Base-by-base conservation (phyloP, 2,797 vertebrate genomes). In the Gambusia yucatana region DNA sequence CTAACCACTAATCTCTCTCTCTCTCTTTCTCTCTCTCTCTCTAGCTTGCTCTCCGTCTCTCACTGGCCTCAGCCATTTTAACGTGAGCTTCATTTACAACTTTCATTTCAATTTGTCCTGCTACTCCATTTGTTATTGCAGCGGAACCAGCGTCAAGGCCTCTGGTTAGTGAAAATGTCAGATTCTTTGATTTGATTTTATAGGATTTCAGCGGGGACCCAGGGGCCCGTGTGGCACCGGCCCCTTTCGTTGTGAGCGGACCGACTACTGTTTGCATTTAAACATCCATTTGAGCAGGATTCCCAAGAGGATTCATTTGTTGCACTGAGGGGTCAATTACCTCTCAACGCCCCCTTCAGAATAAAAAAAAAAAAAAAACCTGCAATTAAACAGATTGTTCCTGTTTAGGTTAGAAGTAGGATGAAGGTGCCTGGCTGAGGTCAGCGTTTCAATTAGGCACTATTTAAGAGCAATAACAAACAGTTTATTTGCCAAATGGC, bases 351-450 rank as follows among this genome's bases (percentile, higher is more conserved):
- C 96, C 39, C 71, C 50, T 80, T 65, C 70, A 43, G 71, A 87
- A 78, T 82, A n/a, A 0, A 96, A 94, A 96, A 91, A 11, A 0
- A 46, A 41, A 13, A 77, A 83, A 63, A 69, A 95, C 96, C 94
- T 94, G 96, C 97, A 98, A 98, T 99, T 98, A 97, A 93, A 97
- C 93, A 95, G 96, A 97, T 97, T 97, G 96, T 97, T 97, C 97
- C 97, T 98, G 97, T 98, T 99, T 99, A 97, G 96, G 95, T 97
- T 97, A 96, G 95, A 92, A 96, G 95, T 97, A 96, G 96, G 94
- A 97, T 96, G 94, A 96, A 92, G 94, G 96, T 97, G 96, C 94
- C 93, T 95, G 88, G 89, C 88, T 85, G 95, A 96, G 97, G 97
- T 97, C 97, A 97, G 91, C 88, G 90, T 96, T 98, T 97, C 97